Evolutionary conservation across 35 echinoderm and acorn worm genomes (phyloP).

Genomic region (Ptychodera flava): DNA sequence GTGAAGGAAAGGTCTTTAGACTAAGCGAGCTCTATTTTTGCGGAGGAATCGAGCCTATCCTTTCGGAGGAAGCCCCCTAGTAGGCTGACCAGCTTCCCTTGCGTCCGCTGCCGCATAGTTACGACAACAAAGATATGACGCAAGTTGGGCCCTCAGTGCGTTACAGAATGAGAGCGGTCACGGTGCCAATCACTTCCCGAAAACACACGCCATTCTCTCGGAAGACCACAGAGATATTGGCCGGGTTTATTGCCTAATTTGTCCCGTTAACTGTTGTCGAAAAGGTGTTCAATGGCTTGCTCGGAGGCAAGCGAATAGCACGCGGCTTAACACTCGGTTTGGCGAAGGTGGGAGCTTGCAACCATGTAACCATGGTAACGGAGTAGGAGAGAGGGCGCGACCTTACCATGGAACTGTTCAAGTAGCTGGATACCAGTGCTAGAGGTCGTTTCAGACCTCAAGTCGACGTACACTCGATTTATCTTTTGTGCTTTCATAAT

Average conservation of each 20-base stretch:
- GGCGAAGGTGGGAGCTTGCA: too few species aligned
- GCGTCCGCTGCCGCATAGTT: not conserved
- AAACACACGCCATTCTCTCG: not conserved
- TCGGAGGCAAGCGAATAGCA: not conserved
- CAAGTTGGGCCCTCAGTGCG: not conserved
- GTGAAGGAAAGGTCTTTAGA: not conserved
- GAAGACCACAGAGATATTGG: not conserved
- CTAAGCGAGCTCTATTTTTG: not conserved
- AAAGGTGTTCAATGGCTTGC: not conserved
- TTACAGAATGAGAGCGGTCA: not conserved
- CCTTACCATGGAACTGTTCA: too few species aligned
- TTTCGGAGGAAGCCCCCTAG: not conserved
- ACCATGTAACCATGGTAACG: too few species aligned
- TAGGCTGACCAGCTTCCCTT: not conserved
- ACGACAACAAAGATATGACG: not conserved
- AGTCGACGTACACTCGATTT: too few species aligned
- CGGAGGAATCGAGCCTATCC: not conserved
- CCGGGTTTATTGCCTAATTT: not conserved
- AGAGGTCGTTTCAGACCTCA: too few species aligned
- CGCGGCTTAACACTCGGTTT: too few species aligned
- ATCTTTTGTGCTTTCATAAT: too few species aligned
- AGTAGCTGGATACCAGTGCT: too few species aligned
- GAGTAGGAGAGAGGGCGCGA: too few species aligned
- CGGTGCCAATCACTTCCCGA: not conserved
- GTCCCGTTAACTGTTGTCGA: not conserved